Evolutionary conservation across 2,888 invertebrate species (phyloP), one percentile per base, ranked within the genome.

Genomic region (Tortrix viridana): DNA sequence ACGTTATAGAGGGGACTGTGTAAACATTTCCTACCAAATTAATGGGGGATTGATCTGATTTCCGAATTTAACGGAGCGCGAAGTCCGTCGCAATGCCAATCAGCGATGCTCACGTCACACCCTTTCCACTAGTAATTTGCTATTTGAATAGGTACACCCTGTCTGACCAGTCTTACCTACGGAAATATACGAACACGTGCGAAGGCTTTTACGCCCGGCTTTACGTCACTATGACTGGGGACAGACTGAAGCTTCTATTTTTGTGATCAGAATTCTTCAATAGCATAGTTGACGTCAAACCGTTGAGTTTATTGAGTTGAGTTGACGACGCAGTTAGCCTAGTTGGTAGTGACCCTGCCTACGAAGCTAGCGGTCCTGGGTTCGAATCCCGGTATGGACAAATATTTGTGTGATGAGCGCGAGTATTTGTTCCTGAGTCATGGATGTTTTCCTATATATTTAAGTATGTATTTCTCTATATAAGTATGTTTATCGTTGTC

Each of bases 31-130:
- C 84, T 79, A 74, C 74, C 74, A 80, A 88, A 88, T 90, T 88
- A 88, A 85, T 85, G 75, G 81, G 74, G 82, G 79, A 85, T 85
- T 87, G 85, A 89, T 89, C 87, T 84, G 88, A 89, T 89, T 89
- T 90, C 89, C 90, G 85, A 74, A 76, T 78, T 77, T 81, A 86
- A 80, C 80, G 83, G 81, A 75, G 79, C 83, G 80, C 75, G 80
- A 81, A 80, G 81, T 86, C 86, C 85, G 82, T 89, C 85, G 89
- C 85, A 86, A 88, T 86, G 88, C 88, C 89, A 90, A 90, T 90
- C 87, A 89, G 79, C 75, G 70, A 68, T 65, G 68, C 70, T 65
- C 65, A 37, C 53, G 58, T 47, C 53, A 38, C 53, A 47, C 68
- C 70, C 67, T 61, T 52, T 62, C 69, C 64, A 68, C 65, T 69